Conservation (phyloP, 2,797 vertebrate species). For the Bufotes viridis region DNA sequence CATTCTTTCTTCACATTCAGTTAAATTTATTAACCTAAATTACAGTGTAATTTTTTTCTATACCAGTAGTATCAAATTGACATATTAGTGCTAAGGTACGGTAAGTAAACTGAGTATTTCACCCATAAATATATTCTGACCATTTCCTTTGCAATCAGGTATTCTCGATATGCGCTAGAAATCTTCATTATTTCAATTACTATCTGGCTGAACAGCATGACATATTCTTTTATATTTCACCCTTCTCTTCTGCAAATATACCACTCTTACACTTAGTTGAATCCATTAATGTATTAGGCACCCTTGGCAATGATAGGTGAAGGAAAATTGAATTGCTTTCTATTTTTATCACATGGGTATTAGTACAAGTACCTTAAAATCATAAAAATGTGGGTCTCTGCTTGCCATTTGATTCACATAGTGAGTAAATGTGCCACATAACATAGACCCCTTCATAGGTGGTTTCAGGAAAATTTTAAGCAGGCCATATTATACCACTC, state of each 20-base stretch:
- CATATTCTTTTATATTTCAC: not conserved
- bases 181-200: conserved; percentile 48
- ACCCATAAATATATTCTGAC: not conserved
- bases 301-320: conserved; percentile 50
- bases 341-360: conserved; percentile 50
- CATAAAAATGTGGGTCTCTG: conserved; percentile 23
- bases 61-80: not conserved
- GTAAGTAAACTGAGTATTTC: not conserved
- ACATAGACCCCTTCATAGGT: not conserved
- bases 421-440: conserved; percentile 23
- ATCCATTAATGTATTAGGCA: conserved; percentile 53
- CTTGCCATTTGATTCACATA: conserved; percentile 23
- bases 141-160: conserved; percentile 5
- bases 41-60: too few species aligned
- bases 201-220: conserved; percentile 22
- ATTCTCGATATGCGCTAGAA: not conserved
- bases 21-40: too few species aligned
- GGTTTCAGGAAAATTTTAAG: not conserved
- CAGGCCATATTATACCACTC: conserved; percentile 21
- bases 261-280: conserved; percentile 35
- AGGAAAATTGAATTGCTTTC: conserved; percentile 55
- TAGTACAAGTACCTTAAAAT: conserved; percentile 41
- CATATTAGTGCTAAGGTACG: not conserved
- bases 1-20: too few species aligned
- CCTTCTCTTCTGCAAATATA: conserved; percentile 11